A percentile compares a stretch with the other conserved stretches of the same genome.
Evolutionary conservation across 2,797 vertebrate species (phyloP).

Genomic region (Buceros bicornis): DNA sequence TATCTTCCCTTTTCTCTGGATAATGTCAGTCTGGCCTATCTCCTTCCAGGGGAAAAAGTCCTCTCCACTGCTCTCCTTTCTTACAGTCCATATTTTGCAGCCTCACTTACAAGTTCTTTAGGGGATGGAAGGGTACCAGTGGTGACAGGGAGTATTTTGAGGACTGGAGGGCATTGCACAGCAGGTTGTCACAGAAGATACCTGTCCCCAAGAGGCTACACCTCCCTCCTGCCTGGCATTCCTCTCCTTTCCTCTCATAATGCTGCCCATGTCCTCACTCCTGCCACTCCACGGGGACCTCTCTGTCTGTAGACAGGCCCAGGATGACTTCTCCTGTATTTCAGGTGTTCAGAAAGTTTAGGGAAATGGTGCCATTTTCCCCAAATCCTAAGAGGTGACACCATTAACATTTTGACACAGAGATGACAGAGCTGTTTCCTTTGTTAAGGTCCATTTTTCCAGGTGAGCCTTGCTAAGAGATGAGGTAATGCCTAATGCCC

Average conservation of each 20-base stretch:
- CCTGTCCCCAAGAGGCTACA: too few species aligned
- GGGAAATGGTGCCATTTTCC: background rate
- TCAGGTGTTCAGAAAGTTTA: background rate
- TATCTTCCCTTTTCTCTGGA: background rate
- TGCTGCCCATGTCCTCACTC: background rate
- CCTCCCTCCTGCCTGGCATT: rapidly evolving
- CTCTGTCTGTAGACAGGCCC: background rate
- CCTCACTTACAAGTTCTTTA: rapidly evolving
- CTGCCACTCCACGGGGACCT: background rate
- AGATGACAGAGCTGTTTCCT: background rate
- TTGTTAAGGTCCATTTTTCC: background rate
- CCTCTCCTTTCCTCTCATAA: background rate
- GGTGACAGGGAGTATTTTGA: background rate
- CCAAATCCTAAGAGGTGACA: background rate
- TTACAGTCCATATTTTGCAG: background rate
- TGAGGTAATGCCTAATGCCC: background rate
- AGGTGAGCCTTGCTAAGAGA: background rate
- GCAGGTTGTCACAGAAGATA: background rate
- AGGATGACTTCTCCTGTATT: background rate
- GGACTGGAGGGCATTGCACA: background rate
- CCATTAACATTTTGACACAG: background rate
- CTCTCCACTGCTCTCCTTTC: background rate
- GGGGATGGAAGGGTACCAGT: background rate
- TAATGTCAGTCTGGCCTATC: background rate
- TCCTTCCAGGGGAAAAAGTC: background rate